Conservation (phyloP, 2,888 invertebrate species). For the Aporophyla lueneburgensis region DNA sequence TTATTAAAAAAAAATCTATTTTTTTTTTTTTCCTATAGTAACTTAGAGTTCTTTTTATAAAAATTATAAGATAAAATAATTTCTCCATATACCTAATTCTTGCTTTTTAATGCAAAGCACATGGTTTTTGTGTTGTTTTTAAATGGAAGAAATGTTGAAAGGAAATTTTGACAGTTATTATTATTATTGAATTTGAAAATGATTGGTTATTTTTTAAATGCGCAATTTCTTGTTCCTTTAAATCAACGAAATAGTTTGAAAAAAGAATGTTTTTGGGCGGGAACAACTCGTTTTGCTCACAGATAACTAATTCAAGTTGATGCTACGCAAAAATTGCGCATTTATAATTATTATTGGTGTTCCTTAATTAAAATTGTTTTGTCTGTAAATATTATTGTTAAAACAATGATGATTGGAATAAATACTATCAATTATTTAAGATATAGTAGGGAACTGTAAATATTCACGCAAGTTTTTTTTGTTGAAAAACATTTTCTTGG, state of each 20-base stretch:
- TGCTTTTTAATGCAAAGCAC: conserved; percentile 35
- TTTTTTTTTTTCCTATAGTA: conserved; percentile 61
- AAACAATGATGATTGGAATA: conserved; percentile 28
- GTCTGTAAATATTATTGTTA: conserved; percentile 59
- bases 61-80: conserved; percentile 25
- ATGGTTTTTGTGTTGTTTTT: conserved; percentile 25
- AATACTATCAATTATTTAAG: conserved; percentile 9
- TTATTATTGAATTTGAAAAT: conserved; percentile 20
- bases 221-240: conserved; percentile 14
- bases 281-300: background rate
- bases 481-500: too few relatives aligned
- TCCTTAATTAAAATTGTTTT: conserved; percentile 48
- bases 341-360: conserved; percentile 42
- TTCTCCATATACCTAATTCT: conserved; percentile 42
- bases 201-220: conserved; percentile 32
- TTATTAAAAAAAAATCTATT: conserved; percentile 53
- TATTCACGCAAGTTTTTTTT: background rate
- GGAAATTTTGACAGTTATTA: conserved; percentile 36
- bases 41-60: conserved; percentile 50
- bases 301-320: background rate
- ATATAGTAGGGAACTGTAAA: too few relatives aligned
- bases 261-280: background rate
- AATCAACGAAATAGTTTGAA: background rate
- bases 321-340: conserved; percentile 27
- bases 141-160: conserved; percentile 6